Base-by-base conservation (phyloP, 2,797 vertebrate genomes). In the Xenentodon cancila region DNA sequence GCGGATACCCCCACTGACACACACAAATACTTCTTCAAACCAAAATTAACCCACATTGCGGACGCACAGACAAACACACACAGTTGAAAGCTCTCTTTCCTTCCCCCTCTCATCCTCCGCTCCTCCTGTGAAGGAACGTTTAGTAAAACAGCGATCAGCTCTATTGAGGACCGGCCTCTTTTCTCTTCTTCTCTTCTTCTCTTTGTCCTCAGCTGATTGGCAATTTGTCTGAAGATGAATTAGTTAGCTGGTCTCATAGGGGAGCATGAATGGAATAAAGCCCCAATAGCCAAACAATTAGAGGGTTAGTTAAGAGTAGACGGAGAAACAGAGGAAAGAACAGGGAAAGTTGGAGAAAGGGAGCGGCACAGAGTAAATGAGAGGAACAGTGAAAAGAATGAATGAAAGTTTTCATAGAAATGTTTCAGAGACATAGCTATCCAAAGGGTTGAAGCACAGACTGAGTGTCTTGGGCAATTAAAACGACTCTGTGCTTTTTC, bases 141-240 rank as follows among this genome's bases (percentile, higher is more conserved):
- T 92, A 91, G 88, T 84, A 83, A 87, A 88, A 90, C 88, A 90
- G 87, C 82, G 54, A 85, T 85, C 54, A 15, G 77, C 81, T 78
- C 90, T 56, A 84, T 92, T 89, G 86, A 89, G 60, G 75, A 82
- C 81, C 81, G 68, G 77, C 56, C 76, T 78, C 84, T 79, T 84
- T 87, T 89, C 88, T 86, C 73, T 51, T 74, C 69, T 74, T 61
- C 71, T 70, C 85, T 90, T 92, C 69, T 74, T 61, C 71, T 70
- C 85, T 90, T 92, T 92, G 90, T 92, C 84, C 67, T 6, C 62
- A 53, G 61, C 86, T 92, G 91, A 92, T 92, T 92, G 87, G 84
- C 89, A 92, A 92, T 91, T 92, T 92, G 90, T 90, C 89, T 88
- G 85, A 69, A 80, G 84, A 88, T 87, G 89, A 92, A 89, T 88